Conservation (phyloP, 53 echinoderm and acorn worm species). For the Stichopus horrens region DNA sequence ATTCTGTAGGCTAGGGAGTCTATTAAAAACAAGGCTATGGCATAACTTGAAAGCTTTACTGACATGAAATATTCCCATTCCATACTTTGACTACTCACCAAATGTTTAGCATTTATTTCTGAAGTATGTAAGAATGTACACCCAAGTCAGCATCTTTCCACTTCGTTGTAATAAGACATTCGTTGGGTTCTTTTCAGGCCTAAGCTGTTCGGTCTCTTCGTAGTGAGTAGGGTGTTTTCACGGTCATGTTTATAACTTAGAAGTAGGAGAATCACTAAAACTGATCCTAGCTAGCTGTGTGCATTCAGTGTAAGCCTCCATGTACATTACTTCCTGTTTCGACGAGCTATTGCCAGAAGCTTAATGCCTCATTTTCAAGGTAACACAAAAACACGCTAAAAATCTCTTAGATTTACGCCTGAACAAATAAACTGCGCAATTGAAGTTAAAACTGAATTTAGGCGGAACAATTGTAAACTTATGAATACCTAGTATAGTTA, state of each 20-base stretch:
- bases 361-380: not conserved
- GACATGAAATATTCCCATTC: not conserved
- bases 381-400: too few species aligned
- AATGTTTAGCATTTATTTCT: not conserved
- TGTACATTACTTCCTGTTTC: slow-evolving; percentile 47
- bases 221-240: not conserved
- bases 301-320: not conserved
- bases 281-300: too few species aligned
- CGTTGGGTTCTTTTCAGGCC: not conserved
- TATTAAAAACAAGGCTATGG: too few species aligned
- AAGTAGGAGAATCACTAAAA: not conserved
- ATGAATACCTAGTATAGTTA: too few species aligned
- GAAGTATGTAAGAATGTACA: not conserved
- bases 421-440: too few species aligned
- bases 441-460: too few species aligned
- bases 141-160: not conserved
- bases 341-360: not conserved
- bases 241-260: not conserved
- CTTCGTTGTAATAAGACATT: not conserved
- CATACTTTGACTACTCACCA: not conserved
- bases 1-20: too few species aligned
- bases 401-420: too few species aligned
- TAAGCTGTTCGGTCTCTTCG: not conserved
- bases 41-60: too few species aligned
- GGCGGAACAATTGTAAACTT: too few species aligned